These are phyloP conservation scores for Spatulosminthurus flaviceps DNA, from an alignment of 2,888 invertebrate genomes.

Conservation along the genomic window DNA sequence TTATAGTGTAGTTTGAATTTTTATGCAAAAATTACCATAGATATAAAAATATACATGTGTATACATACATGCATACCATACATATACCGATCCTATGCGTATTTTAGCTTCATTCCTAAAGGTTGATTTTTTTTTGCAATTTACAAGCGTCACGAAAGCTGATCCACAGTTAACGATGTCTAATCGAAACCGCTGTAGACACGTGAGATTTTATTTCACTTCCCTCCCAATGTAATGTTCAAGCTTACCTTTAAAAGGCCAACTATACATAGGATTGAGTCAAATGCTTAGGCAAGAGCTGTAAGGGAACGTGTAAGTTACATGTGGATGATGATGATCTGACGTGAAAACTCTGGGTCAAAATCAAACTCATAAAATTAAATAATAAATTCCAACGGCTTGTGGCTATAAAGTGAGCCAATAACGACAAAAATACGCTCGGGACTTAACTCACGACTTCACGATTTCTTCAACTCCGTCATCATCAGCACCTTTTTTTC, in stretches of 20 bases:
- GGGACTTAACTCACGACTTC: slow-evolving; percentile 38
- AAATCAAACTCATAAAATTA: slow-evolving; percentile 33
- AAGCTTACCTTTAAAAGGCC: no score
- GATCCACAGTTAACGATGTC: slow-evolving; percentile 21
- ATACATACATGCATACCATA: no score
- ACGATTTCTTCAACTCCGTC: slow-evolving; percentile 39
- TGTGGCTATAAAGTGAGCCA: slow-evolving; percentile 21
- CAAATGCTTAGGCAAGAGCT: no score
- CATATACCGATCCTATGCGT: no score
- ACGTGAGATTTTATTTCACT: no score
- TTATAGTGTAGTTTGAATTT: no score
- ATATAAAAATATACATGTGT: no score
- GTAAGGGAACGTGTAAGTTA: not conserved
- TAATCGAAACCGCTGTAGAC: slow-evolving; percentile 10
- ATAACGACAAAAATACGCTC: not conserved
- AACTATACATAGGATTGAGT: no score
- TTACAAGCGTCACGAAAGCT: slow-evolving; percentile 33
- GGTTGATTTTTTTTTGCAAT: slow-evolving; percentile 11
- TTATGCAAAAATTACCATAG: no score
- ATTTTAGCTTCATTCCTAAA: no score
- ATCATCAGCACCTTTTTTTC: slow-evolving; percentile 39
- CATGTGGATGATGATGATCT: not conserved
- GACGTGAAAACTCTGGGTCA: slow-evolving; percentile 26
- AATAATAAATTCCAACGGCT: slow-evolving; percentile 27
- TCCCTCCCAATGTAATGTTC: no score